Base-by-base conservation (phyloP, 2,888 invertebrate species). In the Pediacus dermestoides region DNA sequence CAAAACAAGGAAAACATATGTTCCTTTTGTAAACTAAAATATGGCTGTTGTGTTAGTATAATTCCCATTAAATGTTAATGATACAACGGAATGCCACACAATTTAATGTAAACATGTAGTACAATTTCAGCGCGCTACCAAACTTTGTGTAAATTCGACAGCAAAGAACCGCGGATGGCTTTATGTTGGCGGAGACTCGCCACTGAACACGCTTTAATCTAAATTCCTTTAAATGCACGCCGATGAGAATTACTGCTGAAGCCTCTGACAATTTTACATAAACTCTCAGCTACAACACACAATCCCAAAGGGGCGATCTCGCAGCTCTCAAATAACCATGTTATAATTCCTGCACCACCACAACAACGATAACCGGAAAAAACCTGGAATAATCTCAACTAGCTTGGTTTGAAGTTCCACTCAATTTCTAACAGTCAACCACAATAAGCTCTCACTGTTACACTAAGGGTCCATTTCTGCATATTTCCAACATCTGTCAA, bases 11-110 rank as follows among this genome's bases (percentile, higher is more conserved):
- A 58, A 55, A 65, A 67, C 67, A 67, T 60, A 61, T 67, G 67
- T 67, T 64, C 59, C 63, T 60, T 66, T 66, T 67, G 66, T 67
- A 50, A 45, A 44, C 53, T 59, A 51, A 66, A 57, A 63, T 64
- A 64, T 59, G 58, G 57, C 57, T 50, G 50, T 41, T 43, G 51
- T 46, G 48, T 53, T 48, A 53, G 54, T 58, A 66, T 66, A 66
- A 67, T 61, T 67, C 64, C 63, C 66, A 66, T 67, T 66, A 67
- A 66, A 68, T 67, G 67, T 66, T 68, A 68, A 67, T 66, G 65
- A 62, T 63, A 61, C 66, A 57, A 61, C 56, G 63, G 64, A 64
- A 64, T 66, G 63, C 63, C 62, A 63, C 64, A 64, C 65, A 64
- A 64, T 62, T 67, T 64, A 61, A 65, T 62, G 64, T 63, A 58